Base-by-base conservation (phyloP, 2,113 vertebrate genomes). In the Leptobrachium leishanense region DNA sequence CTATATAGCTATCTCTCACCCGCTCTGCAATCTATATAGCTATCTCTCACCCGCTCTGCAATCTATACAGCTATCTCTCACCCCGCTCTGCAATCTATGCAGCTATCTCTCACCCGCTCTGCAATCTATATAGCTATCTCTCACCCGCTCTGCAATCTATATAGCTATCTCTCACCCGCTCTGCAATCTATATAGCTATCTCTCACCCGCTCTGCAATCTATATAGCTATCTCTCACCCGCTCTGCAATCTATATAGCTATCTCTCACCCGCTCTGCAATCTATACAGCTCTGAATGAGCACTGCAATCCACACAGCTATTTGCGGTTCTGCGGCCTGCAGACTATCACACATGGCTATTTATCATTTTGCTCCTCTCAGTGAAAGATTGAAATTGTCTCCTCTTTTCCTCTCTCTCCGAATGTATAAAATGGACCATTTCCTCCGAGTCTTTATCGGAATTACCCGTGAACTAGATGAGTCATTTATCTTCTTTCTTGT, bases 391-490 rank as follows among this genome's bases (percentile, higher is more conserved):
- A 59, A 12, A 59, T 59, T 59, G 55, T 59, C 55, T 59, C 5
- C 42, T 43, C 2, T 43, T 68, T 43, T 68, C 42, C 40, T 68
- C 66, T 68, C 40, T 68, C 66, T 41, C 66, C 66, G 43, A 9
- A 41, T 68, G 66, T 43, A 43, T 68, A 68, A 68, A 68, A 68
- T 68, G 66, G 66, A 4, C 66, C 66, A 68, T 68, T 68, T 68
- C 66, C 66, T 68, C 66, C 12, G 43, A 68, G 40, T 68, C 66
- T 68, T 68, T 68, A 68, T 68, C 40, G 40, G 66, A 68, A 68
- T 68, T 68, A 68, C 66, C 40, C 66, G 15, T 68, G 66, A 68
- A 43, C 40, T 13, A 13, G 66, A 68, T 68, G 66, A 68, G 66
- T 68, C 66, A 68, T 68, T 68, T 43, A 43, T 68, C 66, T 68